These are phyloP conservation scores for Lamellibrachia columna DNA, from an alignment of 2,888 invertebrate genomes.

Conservation along the genomic window DNA sequence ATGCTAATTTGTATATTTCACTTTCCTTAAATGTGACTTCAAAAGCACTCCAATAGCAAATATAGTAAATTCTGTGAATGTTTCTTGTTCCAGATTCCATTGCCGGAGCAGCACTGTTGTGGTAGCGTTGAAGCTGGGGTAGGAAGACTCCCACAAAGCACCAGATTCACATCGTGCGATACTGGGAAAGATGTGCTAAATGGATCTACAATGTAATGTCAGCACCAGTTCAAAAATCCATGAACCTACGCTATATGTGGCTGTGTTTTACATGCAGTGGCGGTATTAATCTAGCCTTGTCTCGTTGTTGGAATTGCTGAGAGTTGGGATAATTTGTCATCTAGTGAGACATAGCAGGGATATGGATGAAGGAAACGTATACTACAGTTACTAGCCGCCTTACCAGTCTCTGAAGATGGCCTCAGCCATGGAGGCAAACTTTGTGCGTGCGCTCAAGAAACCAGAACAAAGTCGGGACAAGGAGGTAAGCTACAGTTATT, in stretches of 20 bases:
- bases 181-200: not conserved
- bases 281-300: not conserved
- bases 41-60: not conserved
- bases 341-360: not conserved
- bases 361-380: not conserved
- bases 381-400: not conserved
- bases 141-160: not conserved
- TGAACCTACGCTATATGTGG: not conserved
- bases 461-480: constrained; percentile 6
- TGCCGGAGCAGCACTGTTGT: not conserved
- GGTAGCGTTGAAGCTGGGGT: not conserved
- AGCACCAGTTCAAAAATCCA: not conserved
- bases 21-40: no score
- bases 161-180: not conserved
- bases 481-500: not conserved
- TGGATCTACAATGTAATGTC: not conserved
- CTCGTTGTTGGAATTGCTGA: not conserved
- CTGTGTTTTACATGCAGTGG: not conserved
- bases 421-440: not conserved
- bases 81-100: not conserved
- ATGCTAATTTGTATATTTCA: no score
- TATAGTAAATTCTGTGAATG: not conserved
- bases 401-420: not conserved
- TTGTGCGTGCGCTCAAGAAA: constrained; percentile 5
- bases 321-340: not conserved